Evolutionary conservation across 2,888 invertebrate genomes (phyloP).

Genomic region (Noctua pronuba): DNA sequence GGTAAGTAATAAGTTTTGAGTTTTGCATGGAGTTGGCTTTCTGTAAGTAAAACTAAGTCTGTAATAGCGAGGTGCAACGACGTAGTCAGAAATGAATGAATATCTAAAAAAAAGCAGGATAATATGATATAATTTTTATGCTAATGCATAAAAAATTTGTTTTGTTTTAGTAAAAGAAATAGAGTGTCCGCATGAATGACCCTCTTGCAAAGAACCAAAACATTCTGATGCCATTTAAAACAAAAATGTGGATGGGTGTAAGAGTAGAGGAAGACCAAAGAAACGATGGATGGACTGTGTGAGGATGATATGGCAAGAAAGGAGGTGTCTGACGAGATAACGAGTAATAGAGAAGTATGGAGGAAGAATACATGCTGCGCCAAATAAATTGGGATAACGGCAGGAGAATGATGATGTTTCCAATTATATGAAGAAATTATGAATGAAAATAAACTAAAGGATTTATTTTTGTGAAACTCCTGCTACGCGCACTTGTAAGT

Average conservation of each 20-base stretch:
- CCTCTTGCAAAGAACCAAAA: not conserved
- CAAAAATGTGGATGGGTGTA: not conserved
- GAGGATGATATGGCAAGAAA: too few species aligned
- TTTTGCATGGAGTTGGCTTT: constrained; percentile 12
- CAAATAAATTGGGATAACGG: too few species aligned
- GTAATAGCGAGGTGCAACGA: constrained; percentile 20
- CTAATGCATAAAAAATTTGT: constrained; percentile 26
- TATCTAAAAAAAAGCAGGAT: constrained; percentile 8
- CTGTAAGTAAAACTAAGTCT: constrained; percentile 19
- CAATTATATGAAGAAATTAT: not conserved
- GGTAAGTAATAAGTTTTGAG: not conserved
- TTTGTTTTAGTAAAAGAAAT: constrained; percentile 4
- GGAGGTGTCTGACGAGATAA: too few species aligned
- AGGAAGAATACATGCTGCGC: too few species aligned
- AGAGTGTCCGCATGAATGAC: not conserved
- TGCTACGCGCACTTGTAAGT: not conserved
- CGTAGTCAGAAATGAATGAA: constrained; percentile 11
- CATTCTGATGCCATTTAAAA: not conserved
- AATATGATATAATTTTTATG: not conserved
- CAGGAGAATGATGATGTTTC: not conserved
- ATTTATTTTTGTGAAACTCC: too few species aligned
- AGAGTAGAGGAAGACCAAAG: too few species aligned
- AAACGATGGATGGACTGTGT: too few species aligned
- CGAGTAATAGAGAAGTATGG: too few species aligned
- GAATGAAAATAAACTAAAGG: too few species aligned